Conservation (phyloP, 2,113 vertebrate species). For the Zingel zingel region DNA sequence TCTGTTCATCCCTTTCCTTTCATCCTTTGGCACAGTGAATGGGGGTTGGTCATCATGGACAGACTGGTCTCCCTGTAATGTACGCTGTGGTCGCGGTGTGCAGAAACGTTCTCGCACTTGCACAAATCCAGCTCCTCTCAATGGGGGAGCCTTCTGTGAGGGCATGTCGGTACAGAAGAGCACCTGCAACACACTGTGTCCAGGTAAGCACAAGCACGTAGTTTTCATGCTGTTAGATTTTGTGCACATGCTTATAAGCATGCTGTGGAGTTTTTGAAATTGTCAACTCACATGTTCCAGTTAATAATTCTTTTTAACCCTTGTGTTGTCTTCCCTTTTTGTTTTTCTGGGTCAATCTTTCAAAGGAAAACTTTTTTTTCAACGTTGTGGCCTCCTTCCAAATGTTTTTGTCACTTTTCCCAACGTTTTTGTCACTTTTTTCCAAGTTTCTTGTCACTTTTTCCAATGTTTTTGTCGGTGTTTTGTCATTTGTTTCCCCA, state of each 20-base stretch:
- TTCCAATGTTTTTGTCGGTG: too few species aligned
- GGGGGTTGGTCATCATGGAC: slow-evolving; percentile 97
- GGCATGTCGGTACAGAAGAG: slow-evolving; percentile 96
- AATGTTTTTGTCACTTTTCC: too few species aligned
- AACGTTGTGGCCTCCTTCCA: too few species aligned
- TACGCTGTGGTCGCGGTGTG: slow-evolving; percentile 92
- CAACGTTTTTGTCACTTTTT: too few species aligned
- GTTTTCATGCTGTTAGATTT: not conserved
- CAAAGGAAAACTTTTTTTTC: too few species aligned
- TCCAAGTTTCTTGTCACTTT: too few species aligned
- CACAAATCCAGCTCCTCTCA: slow-evolving; percentile 96
- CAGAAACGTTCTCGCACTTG: slow-evolving; percentile 95
- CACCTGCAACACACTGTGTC: slow-evolving; percentile 93
- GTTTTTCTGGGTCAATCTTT: too few species aligned
- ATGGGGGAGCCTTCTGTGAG: slow-evolving; percentile 95
- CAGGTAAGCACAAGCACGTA: slow-evolving; percentile 81
- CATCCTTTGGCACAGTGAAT: slow-evolving; percentile 85
- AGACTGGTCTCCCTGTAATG: slow-evolving; percentile 94
- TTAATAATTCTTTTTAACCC: not conserved
- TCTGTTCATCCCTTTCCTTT: not conserved
- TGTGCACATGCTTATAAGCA: not conserved
- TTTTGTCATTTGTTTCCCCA: too few species aligned
- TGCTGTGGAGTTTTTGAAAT: not conserved
- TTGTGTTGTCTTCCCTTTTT: too few species aligned
- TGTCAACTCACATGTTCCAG: not conserved